Evolutionary conservation across 2,113 vertebrate genomes (phyloP).

Genomic region (Megaptera novaeangliae): DNA sequence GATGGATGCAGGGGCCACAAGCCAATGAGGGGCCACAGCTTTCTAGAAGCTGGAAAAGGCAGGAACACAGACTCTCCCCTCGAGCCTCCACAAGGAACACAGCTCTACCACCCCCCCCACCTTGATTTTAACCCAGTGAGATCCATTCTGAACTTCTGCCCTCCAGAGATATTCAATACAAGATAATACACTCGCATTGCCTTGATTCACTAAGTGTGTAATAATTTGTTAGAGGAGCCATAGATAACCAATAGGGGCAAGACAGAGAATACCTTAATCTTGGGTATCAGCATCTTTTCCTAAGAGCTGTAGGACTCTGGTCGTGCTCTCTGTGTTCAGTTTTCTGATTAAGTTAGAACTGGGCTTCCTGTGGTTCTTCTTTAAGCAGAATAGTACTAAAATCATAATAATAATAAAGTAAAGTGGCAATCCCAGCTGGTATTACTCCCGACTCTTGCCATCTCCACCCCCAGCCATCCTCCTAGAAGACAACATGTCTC

Average conservation of each 20-base stretch:
- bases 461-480: not conserved
- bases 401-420: not conserved
- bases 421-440: not conserved
- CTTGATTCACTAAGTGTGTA: not conserved
- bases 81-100: not conserved
- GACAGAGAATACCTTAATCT: not conserved
- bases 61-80: not conserved
- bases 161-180: not conserved
- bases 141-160: not conserved
- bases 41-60: not conserved
- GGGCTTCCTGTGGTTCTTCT: no score
- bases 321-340: not conserved
- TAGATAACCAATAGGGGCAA: not conserved
- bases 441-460: not conserved
- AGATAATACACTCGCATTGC: not conserved
- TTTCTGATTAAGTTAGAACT: not conserved
- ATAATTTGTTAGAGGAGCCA: not conserved
- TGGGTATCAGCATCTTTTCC: no score
- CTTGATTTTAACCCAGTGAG: not conserved
- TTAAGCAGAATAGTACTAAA: not conserved
- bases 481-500: accelerated
- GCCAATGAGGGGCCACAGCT: accelerated
- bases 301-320: not conserved
- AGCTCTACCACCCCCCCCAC: not conserved
- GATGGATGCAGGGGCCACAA: not conserved